These are phyloP conservation scores for Rhodophaea formosa DNA, from an alignment of 2,888 invertebrate species.

Conservation along the genomic window DNA sequence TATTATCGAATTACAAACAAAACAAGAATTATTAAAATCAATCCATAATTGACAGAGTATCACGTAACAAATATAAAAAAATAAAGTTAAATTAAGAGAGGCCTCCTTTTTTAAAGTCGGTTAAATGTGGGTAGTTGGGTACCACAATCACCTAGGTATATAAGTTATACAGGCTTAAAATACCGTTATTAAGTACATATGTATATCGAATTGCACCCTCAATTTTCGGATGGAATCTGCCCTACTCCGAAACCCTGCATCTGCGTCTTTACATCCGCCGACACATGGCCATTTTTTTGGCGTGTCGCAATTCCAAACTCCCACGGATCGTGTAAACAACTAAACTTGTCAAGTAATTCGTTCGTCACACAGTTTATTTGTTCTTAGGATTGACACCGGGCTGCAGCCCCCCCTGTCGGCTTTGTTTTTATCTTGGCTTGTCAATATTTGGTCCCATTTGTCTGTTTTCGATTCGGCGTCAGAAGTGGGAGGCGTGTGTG, in stretches of 20 bases:
- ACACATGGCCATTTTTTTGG: constrained; percentile 37
- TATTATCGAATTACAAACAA: too few species aligned
- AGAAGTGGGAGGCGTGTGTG: constrained; percentile 55
- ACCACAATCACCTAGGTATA: neutral
- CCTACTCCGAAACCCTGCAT: neutral
- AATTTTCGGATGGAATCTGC: neutral
- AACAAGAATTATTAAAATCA: too few species aligned
- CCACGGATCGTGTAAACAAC: constrained; percentile 52
- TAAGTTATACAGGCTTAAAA: neutral
- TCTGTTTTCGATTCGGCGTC: constrained; percentile 34
- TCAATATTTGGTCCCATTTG: constrained; percentile 77
- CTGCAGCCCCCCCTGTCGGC: constrained; percentile 56
- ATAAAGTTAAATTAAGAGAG: too few species aligned
- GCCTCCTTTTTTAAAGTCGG: too few species aligned
- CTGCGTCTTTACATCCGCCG: constrained; percentile 18
- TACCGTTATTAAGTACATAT: neutral
- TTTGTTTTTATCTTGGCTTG: constrained; percentile 72
- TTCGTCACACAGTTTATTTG: constrained; percentile 75
- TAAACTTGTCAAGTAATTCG: constrained; percentile 75
- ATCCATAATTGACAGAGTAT: too few species aligned
- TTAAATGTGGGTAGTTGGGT: too few species aligned
- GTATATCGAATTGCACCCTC: constrained; percentile 14
- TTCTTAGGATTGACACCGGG: constrained; percentile 74
- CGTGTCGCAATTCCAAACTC: constrained; percentile 51
- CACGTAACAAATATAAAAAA: too few species aligned